These are phyloP conservation scores for Darevskia nairensis DNA, from an alignment of 2,797 vertebrate genomes.

Conservation along the genomic window DNA sequence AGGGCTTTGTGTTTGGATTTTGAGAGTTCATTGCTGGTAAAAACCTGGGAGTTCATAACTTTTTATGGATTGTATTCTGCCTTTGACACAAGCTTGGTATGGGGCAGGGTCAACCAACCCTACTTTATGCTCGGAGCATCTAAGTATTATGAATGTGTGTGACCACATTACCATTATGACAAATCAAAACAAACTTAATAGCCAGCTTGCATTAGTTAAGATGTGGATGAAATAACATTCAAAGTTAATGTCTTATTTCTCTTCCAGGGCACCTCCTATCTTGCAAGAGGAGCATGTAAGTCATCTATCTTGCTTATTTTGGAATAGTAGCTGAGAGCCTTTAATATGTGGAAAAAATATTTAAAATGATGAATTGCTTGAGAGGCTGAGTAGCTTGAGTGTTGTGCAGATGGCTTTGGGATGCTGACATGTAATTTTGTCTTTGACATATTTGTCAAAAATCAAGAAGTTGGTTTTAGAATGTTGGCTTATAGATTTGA, in stretches of 20 bases:
- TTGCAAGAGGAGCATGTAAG: slow-evolving; percentile 69
- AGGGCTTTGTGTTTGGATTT: not conserved
- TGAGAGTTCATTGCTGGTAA: not conserved
- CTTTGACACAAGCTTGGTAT: not conserved
- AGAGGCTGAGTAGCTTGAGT: not conserved
- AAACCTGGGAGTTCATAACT: not conserved
- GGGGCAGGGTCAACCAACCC: not conserved
- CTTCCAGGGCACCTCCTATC: slow-evolving; percentile 56
- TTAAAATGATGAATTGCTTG: not conserved
- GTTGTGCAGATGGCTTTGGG: not conserved
- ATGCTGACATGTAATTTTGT: not conserved
- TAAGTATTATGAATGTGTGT: not conserved
- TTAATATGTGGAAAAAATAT: not conserved
- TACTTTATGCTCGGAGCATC: not conserved
- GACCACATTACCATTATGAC: not conserved
- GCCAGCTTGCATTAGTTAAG: not conserved
- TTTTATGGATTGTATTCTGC: not conserved
- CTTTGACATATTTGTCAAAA: not conserved
- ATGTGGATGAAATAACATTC: not conserved
- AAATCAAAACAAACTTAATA: not conserved
- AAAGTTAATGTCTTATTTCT: not conserved
- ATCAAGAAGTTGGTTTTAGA: not conserved
- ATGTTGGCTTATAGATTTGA: not conserved
- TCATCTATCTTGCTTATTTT: not conserved
- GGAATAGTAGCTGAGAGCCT: not conserved